A percentile compares a stretch with the other conserved stretches of the same genome.
Evolutionary conservation across 1,140 invertebrate species (phyloP).

Genomic region (Laupala kohalensis): DNA sequence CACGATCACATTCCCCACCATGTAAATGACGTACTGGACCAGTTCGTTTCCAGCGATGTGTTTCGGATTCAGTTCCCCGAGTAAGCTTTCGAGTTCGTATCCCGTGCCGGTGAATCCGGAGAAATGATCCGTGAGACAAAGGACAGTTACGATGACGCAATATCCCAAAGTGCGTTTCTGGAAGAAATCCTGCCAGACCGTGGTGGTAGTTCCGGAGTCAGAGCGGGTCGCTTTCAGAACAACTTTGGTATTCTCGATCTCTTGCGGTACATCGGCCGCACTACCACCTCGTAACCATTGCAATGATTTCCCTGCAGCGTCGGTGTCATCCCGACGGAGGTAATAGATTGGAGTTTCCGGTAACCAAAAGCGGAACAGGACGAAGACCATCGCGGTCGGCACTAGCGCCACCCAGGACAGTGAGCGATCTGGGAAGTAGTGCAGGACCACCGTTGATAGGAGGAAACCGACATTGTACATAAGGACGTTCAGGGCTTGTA

Average conservation of each 20-base stretch:
- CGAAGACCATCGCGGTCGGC: neutral
- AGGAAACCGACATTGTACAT: neutral
- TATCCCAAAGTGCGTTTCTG: neutral
- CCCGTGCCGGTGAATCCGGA: neutral
- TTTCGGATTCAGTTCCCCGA: neutral
- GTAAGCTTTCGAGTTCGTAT: neutral
- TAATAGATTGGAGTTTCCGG: neutral
- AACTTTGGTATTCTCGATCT: neutral
- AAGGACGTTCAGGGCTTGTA: neutral
- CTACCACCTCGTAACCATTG: neutral
- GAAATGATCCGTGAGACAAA: neutral
- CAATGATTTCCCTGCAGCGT: neutral
- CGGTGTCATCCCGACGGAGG: neutral
- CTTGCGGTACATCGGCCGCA: neutral
- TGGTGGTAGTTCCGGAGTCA: neutral
- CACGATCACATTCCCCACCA: neutral
- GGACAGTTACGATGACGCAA: neutral
- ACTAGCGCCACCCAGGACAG: neutral
- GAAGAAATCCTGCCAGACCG: neutral
- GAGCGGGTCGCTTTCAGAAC: neutral
- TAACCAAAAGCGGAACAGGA: neutral
- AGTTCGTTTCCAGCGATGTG: neutral
- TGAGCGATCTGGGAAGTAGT: neutral
- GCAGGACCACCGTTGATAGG: neutral
- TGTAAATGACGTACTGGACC: neutral